Evolutionary conservation across 2,888 invertebrate species (phyloP), one percentile per base, ranked within the genome.

Genomic region (Apocheima hispidaria): DNA sequence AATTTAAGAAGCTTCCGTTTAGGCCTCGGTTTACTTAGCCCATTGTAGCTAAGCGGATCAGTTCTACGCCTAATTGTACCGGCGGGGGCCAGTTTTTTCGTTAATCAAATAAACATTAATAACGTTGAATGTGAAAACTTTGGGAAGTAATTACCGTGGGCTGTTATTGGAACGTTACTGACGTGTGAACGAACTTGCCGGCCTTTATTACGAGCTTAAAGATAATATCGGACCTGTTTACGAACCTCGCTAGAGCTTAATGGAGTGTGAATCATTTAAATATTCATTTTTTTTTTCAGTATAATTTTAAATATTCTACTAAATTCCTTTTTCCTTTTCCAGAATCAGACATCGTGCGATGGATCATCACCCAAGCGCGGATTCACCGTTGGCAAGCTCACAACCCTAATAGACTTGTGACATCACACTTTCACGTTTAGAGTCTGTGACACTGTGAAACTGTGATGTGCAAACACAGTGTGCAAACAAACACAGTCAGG

Each of bases 1-100:
- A 90, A 83, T 88, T 85, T 85, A 86, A 87, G 86, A 85, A 81
- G 91, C 90, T 91, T 88, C 92, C 91, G 90, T 90, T 90, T 86
- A 74, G 65, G 70, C 71, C 70, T 46, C 71, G 78, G 86, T 89
- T 87, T 88, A 87, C 86, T 87, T 85, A 84, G 75, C 73, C 82
- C 72, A 88, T 90, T 90, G 90, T 89, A 77, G 71, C 70, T 81
- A 82, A 85, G 81, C 86, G 86, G 85, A 89, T 88, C 88, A 86
- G 63, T 79, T 79, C 81, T 71, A 73, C 74, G 78, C 73, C 87
- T 89, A 88, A 90, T 90, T 88, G 89, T 89, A 28, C 44, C 16
- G 52, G 35, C 35, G 41, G 36, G 48, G 51, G 55, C 40, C 50
- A 50, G 55, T 57, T 61, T 70, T 69, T 71, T 69, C 77, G 72